Evolutionary conservation across 2,113 vertebrate species (phyloP), one percentile per base, ranked within the genome.

Genomic region (Oncorhynchus tshawytscha): DNA sequence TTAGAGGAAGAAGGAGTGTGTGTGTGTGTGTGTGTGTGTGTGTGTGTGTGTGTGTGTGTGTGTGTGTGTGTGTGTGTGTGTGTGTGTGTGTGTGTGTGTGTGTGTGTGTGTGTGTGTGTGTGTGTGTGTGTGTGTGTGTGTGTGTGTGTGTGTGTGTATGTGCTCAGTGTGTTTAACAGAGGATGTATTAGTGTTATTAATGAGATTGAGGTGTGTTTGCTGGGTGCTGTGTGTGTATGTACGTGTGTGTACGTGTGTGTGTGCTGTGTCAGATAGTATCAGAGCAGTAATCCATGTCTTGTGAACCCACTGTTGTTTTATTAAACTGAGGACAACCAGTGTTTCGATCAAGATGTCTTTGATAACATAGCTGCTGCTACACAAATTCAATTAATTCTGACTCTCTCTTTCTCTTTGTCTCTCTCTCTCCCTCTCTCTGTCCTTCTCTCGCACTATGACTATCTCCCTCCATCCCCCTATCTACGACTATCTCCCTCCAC

Each of bases 231-330:
- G 29, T 29, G 29, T 29, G 29, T 29, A 4, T 29, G 29, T 29
- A 29, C 27, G 29, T 29, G 29, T 29, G 3, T 29, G 29, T 29
- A 4, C 29, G 29, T 31, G 29, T 31, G 29, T 31, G 29, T 31
- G 29, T 31, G 29, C 5, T 12, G 24, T 51, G 67, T 69, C 67
- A 69, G 31, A 84, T 81, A 79, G 29, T 86, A 76, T 85, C 78
- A 71, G 77, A 2, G 0, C 76, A 82, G 77, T 86, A 80, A 84
- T 86, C 85, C 72, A 68, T 65, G 81, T 80, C 77, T 81, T 82
- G 65, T 85, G 85, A 83, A 83, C 80, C 73, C 18, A 75, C 77
- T 88, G 82, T 86, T 90, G 86, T 86, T 79, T 79, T 84, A 89
- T 81, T 85, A 88, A 89, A 91, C 83, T 73, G 83, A 86, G 79